Evolutionary conservation across 2,113 vertebrate species (phyloP).

Genomic region (Salminus brasiliensis): DNA sequence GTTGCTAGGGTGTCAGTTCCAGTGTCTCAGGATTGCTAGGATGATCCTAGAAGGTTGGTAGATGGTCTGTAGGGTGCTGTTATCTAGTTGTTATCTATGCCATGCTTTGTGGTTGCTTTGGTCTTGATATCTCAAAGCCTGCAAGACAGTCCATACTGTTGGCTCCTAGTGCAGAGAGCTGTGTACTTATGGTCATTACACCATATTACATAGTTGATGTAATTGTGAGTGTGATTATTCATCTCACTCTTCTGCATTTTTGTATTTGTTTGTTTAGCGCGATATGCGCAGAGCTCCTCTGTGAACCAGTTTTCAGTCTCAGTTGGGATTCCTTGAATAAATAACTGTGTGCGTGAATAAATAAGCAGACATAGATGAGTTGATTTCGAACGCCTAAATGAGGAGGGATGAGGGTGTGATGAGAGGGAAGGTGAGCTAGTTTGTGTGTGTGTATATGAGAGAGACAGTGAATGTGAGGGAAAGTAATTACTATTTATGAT

Average conservation of each 20-base stretch:
- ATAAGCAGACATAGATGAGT: neutral
- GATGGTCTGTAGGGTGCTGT: no score
- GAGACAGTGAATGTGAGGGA: neutral
- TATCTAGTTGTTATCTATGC: no score
- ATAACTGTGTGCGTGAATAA: neutral
- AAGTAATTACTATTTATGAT: conserved; percentile 7
- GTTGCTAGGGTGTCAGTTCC: no score
- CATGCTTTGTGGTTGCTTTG: no score
- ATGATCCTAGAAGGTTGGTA: no score
- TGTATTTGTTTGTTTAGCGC: neutral
- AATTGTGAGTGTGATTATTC: neutral
- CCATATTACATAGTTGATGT: neutral
- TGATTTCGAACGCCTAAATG: neutral
- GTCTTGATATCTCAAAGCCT: no score
- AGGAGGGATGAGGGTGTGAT: neutral
- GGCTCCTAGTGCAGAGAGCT: no score
- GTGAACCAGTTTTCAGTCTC: neutral
- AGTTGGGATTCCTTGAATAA: neutral
- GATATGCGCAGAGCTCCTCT: neutral
- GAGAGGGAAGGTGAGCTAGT: neutral
- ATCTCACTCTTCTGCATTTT: neutral
- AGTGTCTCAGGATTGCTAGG: no score
- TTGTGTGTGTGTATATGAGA: neutral
- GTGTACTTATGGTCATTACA: neutral
- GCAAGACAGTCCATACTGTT: no score